Percentiles rank a stretch among this genome's conserved stretches.
Conservation (phyloP, 2,888 invertebrate species). For the Polydrusus pterygomalis region DNA sequence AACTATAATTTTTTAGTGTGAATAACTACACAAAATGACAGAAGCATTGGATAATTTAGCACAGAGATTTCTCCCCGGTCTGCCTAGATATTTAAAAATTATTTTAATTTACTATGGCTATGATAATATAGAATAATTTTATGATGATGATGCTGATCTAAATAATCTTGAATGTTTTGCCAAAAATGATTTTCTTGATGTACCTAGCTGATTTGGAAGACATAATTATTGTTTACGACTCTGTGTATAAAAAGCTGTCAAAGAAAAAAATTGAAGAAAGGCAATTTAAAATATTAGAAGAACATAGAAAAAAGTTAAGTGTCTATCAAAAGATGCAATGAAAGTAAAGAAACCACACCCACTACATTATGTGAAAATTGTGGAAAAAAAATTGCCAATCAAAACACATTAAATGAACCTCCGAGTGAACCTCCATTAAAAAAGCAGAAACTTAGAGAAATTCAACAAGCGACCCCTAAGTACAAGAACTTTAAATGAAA, state of each 20-base stretch:
- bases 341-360: background rate
- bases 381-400: conserved; percentile 1
- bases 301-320: background rate
- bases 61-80: conserved; percentile 1
- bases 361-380: background rate
- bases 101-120: background rate
- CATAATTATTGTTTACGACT: background rate
- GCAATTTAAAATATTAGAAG: background rate
- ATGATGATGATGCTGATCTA: background rate
- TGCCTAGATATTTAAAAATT: conserved; percentile 1
- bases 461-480: conserved; percentile 1
- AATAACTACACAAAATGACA: background rate
- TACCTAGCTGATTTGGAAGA: background rate
- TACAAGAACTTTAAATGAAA: background rate
- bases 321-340: background rate
- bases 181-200: background rate
- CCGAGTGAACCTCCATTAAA: background rate
- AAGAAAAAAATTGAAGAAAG: no score
- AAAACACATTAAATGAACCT: background rate
- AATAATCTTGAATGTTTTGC: background rate
- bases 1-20: conserved; percentile 1
- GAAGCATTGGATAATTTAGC: background rate
- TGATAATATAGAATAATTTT: background rate
- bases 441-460: background rate
- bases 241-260: background rate